Percentiles rank a stretch among this genome's conserved stretches.
phyloP scores from a whole-genome alignment of 1,140 invertebrate genomes.

The Hyposmocoma kahamanoa region DNA sequence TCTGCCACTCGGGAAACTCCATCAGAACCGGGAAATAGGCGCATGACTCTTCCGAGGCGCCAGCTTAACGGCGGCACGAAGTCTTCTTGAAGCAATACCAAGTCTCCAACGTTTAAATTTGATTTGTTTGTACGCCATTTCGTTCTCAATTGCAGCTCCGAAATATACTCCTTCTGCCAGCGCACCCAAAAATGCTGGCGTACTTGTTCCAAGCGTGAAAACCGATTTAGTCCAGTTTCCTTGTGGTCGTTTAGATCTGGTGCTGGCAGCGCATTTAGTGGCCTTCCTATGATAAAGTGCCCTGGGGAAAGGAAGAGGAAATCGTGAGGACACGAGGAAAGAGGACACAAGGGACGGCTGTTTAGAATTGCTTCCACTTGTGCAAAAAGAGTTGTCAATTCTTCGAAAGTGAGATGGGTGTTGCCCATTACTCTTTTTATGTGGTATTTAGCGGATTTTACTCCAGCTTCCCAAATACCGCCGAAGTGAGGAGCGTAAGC shows the following conservation, averaged over 20 bases:
- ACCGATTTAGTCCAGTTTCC: background rate
- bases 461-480: constrained; percentile 20
- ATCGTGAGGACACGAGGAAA: constrained; percentile 27
- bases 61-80: constrained; percentile 25
- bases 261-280: constrained; percentile 1
- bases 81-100: constrained; percentile 11
- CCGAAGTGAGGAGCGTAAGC: constrained; percentile 20
- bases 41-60: constrained; percentile 19
- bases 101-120: too few relatives aligned
- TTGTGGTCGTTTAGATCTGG: background rate
- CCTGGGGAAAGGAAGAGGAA: constrained; percentile 25
- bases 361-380: constrained; percentile 34
- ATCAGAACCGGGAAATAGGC: constrained; percentile 24
- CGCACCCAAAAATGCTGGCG: constrained; percentile 3
- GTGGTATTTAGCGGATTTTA: constrained; percentile 17
- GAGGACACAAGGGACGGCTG: constrained; percentile 28
- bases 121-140: background rate
- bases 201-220: background rate
- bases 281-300: constrained; percentile 23
- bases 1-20: constrained; percentile 25
- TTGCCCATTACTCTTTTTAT: constrained; percentile 15
- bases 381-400: constrained; percentile 23
- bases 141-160: background rate
- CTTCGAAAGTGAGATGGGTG: constrained; percentile 21
- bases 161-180: constrained; percentile 1